Evolutionary conservation across 92 coral and sea anemone species (phyloP), one percentile per base, ranked within the genome.

Genomic region (Zoanthus solanderi): DNA sequence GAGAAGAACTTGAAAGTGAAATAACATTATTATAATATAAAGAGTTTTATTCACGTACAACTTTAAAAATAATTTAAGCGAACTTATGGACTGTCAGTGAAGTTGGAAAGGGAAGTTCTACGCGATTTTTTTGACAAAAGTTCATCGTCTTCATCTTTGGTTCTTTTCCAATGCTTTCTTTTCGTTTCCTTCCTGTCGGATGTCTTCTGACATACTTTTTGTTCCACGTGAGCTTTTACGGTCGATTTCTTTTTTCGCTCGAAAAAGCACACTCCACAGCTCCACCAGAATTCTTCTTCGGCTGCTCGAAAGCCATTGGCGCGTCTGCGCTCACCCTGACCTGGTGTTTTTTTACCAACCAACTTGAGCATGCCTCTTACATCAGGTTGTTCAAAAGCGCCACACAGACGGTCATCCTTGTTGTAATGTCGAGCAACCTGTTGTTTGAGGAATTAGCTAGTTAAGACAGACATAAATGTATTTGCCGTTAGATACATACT

Each of bases 361-460:
- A 95, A 75, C 80, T 95, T 95, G 61, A 95, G 82, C 56, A 95
- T 92, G 29, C 92, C 93, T 18, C 92, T 83, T 63, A 91, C 88
- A 73, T 95, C 94, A 3, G 96, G 92, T 83, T 95, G 98, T 75
- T 95, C 98, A 65, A 91, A 89, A 23, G 92, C 91, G 29, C 89
- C 92, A 4, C 91, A 87, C 61, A 92, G 63, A 46, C 91, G 92
- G 9, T 72, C 57, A 80, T 95, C 96, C 16, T 89, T 84, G 52
- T 91, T 85, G 84, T 91, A 92, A 56, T 91, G 88, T 50, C 48
- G 46, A 6, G 93, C 72, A 47, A 95, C 95, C 98, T 95, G 78
- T 8, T 71, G 58, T 46, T 14, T 28, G 31, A 13, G 13, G 0
- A 34, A 30, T 28, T 12, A 6, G 67, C 16, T 37, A 37, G 42